Evolutionary conservation across 2,888 invertebrate species (phyloP).

Genomic region (Teleogryllus oceanicus): DNA sequence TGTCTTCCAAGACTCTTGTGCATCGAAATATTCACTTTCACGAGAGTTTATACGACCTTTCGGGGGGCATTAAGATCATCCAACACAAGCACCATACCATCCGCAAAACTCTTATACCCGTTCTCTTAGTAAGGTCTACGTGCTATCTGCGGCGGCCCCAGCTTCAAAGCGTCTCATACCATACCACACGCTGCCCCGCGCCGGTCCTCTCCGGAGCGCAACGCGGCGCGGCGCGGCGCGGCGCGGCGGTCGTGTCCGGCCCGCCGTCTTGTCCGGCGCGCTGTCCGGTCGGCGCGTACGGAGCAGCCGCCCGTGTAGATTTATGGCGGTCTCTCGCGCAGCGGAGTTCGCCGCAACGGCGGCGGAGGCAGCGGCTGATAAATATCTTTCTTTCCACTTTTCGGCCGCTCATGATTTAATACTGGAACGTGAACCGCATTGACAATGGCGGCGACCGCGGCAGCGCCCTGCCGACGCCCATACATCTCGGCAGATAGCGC

Average conservation of each 20-base stretch:
- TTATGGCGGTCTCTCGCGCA: neutral
- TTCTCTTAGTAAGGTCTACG: too few relatives aligned
- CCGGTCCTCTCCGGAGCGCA: too few relatives aligned
- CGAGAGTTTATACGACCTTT: too few relatives aligned
- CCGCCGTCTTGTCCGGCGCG: slow-evolving; percentile 5
- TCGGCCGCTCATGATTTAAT: slow-evolving; percentile 10
- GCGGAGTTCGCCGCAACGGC: neutral
- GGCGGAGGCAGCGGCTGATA: neutral
- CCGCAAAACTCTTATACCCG: too few relatives aligned
- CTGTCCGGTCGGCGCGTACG: slow-evolving; percentile 18
- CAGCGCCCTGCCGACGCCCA: neutral
- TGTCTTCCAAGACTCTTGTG: too few relatives aligned
- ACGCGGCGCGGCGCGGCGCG: too few relatives aligned
- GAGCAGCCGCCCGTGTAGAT: slow-evolving; percentile 5
- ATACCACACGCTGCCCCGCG: neutral
- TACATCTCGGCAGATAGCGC: slow-evolving; percentile 6
- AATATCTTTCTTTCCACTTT: slow-evolving; percentile 18
- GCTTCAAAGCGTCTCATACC: neutral
- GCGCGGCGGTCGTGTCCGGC: neutral
- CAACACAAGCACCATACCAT: too few relatives aligned
- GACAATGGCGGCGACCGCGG: slow-evolving; percentile 1
- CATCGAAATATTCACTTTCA: too few relatives aligned
- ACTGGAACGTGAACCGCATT: slow-evolving; percentile 11
- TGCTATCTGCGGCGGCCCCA: neutral
- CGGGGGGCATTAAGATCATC: too few relatives aligned